A percentile compares a stretch with the other conserved stretches of the same genome.
Conservation (phyloP, 2,113 vertebrate genomes). For the Corvus hawaiiensis region DNA sequence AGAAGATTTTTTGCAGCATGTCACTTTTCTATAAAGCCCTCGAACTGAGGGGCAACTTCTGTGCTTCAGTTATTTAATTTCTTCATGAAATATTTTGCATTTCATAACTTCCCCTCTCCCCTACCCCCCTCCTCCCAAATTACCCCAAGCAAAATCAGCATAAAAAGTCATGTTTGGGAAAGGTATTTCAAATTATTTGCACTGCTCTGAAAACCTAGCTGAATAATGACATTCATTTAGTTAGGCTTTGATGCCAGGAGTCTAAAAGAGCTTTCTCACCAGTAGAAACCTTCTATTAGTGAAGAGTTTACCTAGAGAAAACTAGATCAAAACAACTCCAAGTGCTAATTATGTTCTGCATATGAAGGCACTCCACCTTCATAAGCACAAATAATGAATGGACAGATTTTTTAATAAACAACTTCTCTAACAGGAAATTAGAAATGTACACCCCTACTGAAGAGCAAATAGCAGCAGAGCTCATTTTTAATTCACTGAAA, state of each 20-base stretch:
- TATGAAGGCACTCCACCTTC: conserved; percentile 24
- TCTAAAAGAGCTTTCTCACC: background rate
- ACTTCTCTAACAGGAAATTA: background rate
- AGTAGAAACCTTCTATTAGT: conserved; percentile 16
- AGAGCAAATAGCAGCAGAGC: background rate
- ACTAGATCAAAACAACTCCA: conserved; percentile 47
- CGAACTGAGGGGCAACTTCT: background rate
- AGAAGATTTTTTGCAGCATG: background rate
- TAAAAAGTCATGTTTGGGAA: background rate
- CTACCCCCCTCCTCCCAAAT: background rate
- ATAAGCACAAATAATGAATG: background rate
- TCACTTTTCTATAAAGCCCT: background rate
- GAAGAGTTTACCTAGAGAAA: conserved; percentile 36
- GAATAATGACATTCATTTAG: background rate
- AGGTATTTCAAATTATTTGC: conserved; percentile 13
- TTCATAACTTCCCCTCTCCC: background rate
- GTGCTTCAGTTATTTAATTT: background rate
- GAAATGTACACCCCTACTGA: background rate
- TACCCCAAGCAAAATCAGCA: background rate
- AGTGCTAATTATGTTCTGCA: conserved; percentile 39
- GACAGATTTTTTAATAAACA: conserved; percentile 13
- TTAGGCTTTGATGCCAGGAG: conserved; percentile 12
- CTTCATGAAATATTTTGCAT: background rate
- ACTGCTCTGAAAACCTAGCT: background rate
- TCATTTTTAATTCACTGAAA: background rate